Percentiles rank a stretch among this genome's conserved stretches.
Evolutionary conservation across 2,113 vertebrate species (phyloP).

Genomic region (Furnarius figulus): DNA sequence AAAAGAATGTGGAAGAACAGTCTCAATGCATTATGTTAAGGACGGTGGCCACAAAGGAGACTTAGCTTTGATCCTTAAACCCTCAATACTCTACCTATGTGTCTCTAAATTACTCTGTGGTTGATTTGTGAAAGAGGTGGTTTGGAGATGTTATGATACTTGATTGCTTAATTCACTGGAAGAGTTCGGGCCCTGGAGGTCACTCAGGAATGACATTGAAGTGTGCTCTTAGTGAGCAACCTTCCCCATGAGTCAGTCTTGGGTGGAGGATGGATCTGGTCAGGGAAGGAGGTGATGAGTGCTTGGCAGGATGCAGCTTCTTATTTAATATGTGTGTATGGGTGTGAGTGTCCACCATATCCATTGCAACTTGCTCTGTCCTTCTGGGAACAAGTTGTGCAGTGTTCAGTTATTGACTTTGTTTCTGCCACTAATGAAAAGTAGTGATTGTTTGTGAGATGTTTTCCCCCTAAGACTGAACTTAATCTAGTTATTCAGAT

Average conservation of each 20-base stretch:
- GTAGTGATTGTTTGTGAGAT: background rate
- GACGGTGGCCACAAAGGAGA: background rate
- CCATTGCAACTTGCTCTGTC: background rate
- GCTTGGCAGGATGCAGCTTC: background rate
- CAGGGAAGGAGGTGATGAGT: background rate
- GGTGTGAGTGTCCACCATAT: background rate
- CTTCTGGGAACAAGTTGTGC: background rate
- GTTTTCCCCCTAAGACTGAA: background rate
- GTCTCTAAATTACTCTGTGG: background rate
- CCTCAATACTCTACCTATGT: background rate
- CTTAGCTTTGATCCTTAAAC: background rate
- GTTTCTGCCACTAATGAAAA: background rate
- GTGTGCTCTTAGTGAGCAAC: background rate
- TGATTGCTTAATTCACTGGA: background rate
- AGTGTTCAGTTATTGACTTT: background rate
- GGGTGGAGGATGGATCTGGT: background rate
- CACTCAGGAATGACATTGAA: background rate
- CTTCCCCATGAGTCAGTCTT: background rate
- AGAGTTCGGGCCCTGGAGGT: background rate
- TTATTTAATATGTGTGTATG: background rate
- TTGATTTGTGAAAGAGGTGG: background rate
- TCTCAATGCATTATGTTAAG: background rate
- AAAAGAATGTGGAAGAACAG: background rate
- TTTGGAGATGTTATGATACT: background rate
- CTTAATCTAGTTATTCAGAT: background rate